These are phyloP conservation scores for Actias luna DNA, from an alignment of 2,888 invertebrate genomes.

Conservation along the genomic window DNA sequence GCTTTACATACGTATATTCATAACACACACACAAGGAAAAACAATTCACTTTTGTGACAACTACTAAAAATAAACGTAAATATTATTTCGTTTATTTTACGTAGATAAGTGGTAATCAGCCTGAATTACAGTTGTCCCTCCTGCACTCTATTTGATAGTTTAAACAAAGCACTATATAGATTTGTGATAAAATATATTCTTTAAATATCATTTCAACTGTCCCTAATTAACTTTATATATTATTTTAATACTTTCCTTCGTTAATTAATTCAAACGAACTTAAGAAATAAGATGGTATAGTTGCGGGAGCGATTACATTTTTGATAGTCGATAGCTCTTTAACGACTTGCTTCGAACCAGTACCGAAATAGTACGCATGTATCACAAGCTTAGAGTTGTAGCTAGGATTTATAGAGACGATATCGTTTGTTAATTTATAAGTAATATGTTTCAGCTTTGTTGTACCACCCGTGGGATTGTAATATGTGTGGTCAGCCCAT, in stretches of 20 bases:
- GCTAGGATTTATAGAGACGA: conserved; percentile 47
- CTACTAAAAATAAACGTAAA: too few relatives aligned
- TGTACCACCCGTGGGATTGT: conserved; percentile 43
- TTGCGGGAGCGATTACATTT: conserved; percentile 42
- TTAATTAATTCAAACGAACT: conserved; percentile 46
- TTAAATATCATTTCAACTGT: too few relatives aligned
- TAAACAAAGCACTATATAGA: too few relatives aligned
- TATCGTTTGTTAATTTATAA: conserved; percentile 43
- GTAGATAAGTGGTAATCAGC: too few relatives aligned
- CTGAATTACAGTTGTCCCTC: too few relatives aligned
- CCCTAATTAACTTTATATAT: not conserved
- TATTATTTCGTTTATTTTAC: too few relatives aligned
- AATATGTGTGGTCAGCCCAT: conserved; percentile 54
- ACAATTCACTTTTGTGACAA: too few relatives aligned
- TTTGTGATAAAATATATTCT: too few relatives aligned
- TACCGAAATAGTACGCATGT: conserved; percentile 55
- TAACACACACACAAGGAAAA: too few relatives aligned
- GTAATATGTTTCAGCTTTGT: conserved; percentile 50
- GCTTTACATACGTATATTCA: too few relatives aligned
- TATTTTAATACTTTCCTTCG: conserved; percentile 47
- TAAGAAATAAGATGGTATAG: conserved; percentile 50
- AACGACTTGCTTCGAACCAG: conserved; percentile 46
- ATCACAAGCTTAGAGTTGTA: conserved; percentile 59
- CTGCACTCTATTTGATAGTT: too few relatives aligned
- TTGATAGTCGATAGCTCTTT: conserved; percentile 34